Base-by-base conservation (phyloP, 2,113 vertebrate genomes). In the Parotia lawesii region DNA sequence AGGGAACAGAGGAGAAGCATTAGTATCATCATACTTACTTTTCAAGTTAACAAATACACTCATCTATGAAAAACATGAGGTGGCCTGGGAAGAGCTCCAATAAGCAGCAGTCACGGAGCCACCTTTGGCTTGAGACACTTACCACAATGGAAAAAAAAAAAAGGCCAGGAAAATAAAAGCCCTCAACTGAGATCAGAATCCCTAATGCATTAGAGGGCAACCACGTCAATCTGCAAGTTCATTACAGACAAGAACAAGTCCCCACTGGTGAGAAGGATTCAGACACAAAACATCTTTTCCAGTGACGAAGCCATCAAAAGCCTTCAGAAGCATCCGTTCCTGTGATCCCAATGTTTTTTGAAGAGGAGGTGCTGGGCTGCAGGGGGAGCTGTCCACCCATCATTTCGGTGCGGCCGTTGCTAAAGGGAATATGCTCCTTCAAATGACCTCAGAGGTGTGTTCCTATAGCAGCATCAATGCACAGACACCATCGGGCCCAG, bases 371-470 rank as follows among this genome's bases (percentile, higher is more conserved):
- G 53, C 54, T 60, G 62, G 80, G 84, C 84, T 96, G 74, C 80
- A 92, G 83, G 87, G 76, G 84, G 77, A 95, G 91, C 87, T 89
- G 71, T 35, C 42, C 33, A 13, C 25, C 57, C 53, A 40, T 13
- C 21, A 0, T 86, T 92, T 64, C 13, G 2, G 22, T 13, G 24
- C 24, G 77, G 62, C 29, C 35, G 6, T 2, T 57, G 50, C 10
- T 9, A 15, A 57, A 37, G 44, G 51, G 42, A 66, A 20, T 19
- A 9, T 48, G 35, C 17, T 65, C 50, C 23, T 84, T n/a, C 60
- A 44, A 57, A 65, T 1, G 10, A 31, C 62, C 37, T 81, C 27
- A 1, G 65, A 81, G 37, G 8, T 17, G 17, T 3, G 1, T 33
- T 88, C 71, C 33, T 48, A 5, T 1, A 35, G 24, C 27, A 48